These are phyloP conservation scores for Agonopterix subpropinquella DNA, from an alignment of 2,888 invertebrate species.

Conservation along the genomic window DNA sequence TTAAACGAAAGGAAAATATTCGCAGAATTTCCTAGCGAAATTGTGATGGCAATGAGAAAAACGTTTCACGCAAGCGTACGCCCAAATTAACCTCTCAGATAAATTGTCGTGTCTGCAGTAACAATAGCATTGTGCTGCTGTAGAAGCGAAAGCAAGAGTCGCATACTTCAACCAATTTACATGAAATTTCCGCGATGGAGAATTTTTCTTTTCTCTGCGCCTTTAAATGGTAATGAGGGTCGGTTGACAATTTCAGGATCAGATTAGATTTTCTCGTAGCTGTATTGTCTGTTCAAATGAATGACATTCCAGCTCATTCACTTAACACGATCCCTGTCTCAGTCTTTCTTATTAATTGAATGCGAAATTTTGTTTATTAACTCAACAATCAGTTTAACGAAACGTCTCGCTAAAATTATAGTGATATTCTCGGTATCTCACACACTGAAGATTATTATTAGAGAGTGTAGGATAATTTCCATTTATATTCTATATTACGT, in stretches of 20 bases:
- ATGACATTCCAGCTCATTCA: slow-evolving; percentile 28
- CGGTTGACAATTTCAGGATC: slow-evolving; percentile 54
- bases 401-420: too few relatives aligned
- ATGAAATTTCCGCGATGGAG: slow-evolving; percentile 61
- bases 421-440: too few relatives aligned
- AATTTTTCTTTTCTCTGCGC: slow-evolving; percentile 50
- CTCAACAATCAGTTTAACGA: not conserved
- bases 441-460: too few relatives aligned
- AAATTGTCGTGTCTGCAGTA: slow-evolving; percentile 31
- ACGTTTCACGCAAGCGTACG: slow-evolving; percentile 16
- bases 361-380: not conserved
- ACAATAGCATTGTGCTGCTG: slow-evolving; percentile 37
- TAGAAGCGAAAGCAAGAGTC: slow-evolving; percentile 45
- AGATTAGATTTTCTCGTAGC: slow-evolving; percentile 51
- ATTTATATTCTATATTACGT: slow-evolving; percentile 20
- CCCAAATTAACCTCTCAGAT: slow-evolving; percentile 28
- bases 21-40: not conserved
- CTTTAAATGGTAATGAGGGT: slow-evolving; percentile 64
- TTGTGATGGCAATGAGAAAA: slow-evolving; percentile 8
- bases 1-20: too few relatives aligned
- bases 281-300: slow-evolving; percentile 41
- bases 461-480: slow-evolving; percentile 5
- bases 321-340: slow-evolving; percentile 10
- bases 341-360: not conserved
- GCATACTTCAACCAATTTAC: slow-evolving; percentile 58